A percentile compares a stretch with the other conserved stretches of the same genome.
Conservation (phyloP, 2,113 vertebrate species). For the Cinclus cinclus region DNA sequence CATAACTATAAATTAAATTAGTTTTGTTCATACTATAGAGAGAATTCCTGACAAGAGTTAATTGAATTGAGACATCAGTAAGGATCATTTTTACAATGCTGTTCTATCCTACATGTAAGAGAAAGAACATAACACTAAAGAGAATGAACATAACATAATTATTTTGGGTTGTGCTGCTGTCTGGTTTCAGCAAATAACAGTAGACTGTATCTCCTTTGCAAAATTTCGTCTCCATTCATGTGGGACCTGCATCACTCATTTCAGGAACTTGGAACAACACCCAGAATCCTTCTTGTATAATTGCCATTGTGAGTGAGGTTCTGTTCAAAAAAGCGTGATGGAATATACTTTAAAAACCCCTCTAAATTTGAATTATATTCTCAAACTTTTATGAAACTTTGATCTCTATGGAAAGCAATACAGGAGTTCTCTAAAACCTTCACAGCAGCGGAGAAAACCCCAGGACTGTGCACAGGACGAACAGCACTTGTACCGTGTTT, state of each 20-base stretch:
- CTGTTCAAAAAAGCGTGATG: background rate
- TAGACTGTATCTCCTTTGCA: background rate
- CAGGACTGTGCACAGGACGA: background rate
- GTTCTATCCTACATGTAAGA: background rate
- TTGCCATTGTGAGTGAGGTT: background rate
- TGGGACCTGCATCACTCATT: background rate
- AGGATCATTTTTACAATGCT: background rate
- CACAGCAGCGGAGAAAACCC: background rate
- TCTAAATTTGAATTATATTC: background rate
- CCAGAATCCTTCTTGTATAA: background rate
- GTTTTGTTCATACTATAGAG: background rate
- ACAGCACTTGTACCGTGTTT: background rate
- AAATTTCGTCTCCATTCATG: background rate
- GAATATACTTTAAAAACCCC: rapidly evolving
- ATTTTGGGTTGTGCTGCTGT: background rate
- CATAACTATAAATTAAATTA: background rate
- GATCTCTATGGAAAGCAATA: background rate
- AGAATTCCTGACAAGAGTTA: background rate
- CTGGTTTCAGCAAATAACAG: background rate
- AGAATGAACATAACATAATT: background rate
- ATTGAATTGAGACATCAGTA: background rate
- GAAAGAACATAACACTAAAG: background rate
- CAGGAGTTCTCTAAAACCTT: background rate
- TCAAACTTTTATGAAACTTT: background rate
- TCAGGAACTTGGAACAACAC: background rate